A percentile compares a stretch with the other conserved stretches of the same genome.
Evolutionary conservation across 92 coral and sea anemone genomes (phyloP).

Genomic region (Plumapathes pennacea): DNA sequence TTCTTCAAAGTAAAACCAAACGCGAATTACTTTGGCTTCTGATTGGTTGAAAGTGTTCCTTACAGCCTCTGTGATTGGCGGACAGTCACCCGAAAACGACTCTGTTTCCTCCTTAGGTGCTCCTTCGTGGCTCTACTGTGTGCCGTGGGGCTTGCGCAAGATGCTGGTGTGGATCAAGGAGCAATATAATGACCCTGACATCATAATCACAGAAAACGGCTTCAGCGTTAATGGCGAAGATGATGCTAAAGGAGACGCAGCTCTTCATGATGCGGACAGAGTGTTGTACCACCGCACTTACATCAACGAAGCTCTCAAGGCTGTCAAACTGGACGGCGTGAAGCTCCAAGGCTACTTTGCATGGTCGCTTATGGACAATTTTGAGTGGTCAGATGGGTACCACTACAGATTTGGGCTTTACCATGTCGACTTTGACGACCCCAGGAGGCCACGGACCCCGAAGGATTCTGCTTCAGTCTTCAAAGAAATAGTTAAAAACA

Average conservation of each 20-base stretch:
- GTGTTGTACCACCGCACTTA: conserved; percentile 62
- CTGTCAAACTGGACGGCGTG: conserved; percentile 70
- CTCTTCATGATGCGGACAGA: conserved; percentile 75
- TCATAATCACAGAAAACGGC: conserved; percentile 87
- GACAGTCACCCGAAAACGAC: no score
- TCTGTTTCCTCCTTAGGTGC: conserved; percentile 69
- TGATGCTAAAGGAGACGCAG: conserved; percentile 44
- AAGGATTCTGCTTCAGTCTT: conserved; percentile 76
- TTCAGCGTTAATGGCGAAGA: conserved; percentile 80
- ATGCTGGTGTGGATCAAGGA: conserved; percentile 81
- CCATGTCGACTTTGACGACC: conserved; percentile 75
- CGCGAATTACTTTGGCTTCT: no score
- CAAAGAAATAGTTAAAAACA: conserved; percentile 64
- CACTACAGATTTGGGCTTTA: conserved; percentile 80
- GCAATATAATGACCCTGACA: conserved; percentile 79
- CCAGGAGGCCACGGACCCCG: conserved; percentile 54
- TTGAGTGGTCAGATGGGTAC: conserved; percentile 93
- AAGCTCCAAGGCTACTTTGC: conserved; percentile 85
- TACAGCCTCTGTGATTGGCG: no score
- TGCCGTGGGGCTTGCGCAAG: conserved; percentile 86
- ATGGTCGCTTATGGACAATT: conserved; percentile 94
- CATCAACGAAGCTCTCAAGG: conserved; percentile 72
- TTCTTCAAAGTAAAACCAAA: no score
- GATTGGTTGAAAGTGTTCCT: no score
- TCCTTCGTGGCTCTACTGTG: conserved; percentile 83